Evolutionary conservation across 2,888 invertebrate species (phyloP).

Genomic region (Serrognathus titanus): DNA sequence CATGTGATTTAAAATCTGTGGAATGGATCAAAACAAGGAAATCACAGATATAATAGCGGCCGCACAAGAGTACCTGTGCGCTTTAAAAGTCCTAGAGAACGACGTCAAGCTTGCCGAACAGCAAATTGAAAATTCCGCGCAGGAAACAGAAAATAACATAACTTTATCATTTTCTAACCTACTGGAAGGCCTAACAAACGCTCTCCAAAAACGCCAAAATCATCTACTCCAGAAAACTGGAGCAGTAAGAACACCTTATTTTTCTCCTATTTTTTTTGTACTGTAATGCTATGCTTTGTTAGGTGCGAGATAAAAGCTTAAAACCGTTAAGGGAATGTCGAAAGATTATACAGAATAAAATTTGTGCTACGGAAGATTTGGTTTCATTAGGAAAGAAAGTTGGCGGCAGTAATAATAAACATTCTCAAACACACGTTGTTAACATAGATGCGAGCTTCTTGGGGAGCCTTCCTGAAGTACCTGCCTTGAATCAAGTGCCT

Average conservation of each 20-base stretch:
- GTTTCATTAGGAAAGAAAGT: constrained; percentile 36
- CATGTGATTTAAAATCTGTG: constrained; percentile 5
- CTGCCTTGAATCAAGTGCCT: constrained; percentile 55
- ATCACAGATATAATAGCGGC: constrained; percentile 37
- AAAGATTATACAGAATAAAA: constrained; percentile 43
- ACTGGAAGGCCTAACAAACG: constrained; percentile 28
- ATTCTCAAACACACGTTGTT: constrained; percentile 24
- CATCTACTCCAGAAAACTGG: constrained; percentile 32
- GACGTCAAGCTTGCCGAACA: constrained; percentile 36
- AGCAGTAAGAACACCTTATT: constrained; percentile 23
- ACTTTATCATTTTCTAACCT: constrained; percentile 35
- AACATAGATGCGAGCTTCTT: constrained; percentile 36
- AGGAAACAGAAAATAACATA: constrained; percentile 38
- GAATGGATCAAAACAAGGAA: constrained; percentile 32
- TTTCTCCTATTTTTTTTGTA: background rate
- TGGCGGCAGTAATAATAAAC: background rate
- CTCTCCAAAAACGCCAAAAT: constrained; percentile 34
- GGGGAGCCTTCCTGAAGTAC: constrained; percentile 56
- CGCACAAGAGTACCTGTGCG: constrained; percentile 36
- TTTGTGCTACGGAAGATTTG: constrained; percentile 41
- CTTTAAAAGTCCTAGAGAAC: constrained; percentile 32
- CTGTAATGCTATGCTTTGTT: too few relatives aligned
- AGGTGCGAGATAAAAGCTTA: constrained; percentile 42
- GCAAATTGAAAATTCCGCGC: constrained; percentile 38
- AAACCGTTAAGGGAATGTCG: constrained; percentile 46